Conservation (phyloP, 2,888 invertebrate genomes). For the Yponomeuta cagnagella region DNA sequence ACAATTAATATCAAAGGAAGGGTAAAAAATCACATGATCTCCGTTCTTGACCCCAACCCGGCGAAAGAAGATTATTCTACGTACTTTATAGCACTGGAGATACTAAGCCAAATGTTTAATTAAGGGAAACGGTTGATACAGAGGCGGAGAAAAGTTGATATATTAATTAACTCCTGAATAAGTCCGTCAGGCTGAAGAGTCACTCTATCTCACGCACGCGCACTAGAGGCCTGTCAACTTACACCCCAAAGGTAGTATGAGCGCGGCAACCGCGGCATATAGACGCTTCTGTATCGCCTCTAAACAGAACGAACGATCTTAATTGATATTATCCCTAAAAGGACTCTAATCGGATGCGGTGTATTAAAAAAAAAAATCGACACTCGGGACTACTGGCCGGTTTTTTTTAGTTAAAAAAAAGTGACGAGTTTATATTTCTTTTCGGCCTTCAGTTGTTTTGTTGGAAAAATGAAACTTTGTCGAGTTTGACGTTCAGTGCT, state of each 20-base stretch:
- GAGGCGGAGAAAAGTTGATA: constrained; percentile 69
- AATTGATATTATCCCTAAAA: constrained; percentile 7
- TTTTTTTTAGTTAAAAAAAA: constrained; percentile 15
- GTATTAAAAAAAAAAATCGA: constrained; percentile 33
- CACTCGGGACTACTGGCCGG: constrained; percentile 23
- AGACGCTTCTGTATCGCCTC: constrained; percentile 31
- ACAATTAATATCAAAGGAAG: neutral
- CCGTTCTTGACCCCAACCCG: neutral
- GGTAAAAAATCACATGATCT: neutral
- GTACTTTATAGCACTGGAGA: constrained; percentile 17
- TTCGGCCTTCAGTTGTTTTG: neutral
- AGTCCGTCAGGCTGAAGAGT: constrained; percentile 67
- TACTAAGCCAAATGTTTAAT: constrained; percentile 46
- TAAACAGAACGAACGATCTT: constrained; percentile 16
- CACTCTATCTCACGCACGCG: constrained; percentile 67
- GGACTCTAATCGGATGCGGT: constrained; percentile 33
- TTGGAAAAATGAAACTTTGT: neutral
- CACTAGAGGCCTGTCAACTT: constrained; percentile 46
- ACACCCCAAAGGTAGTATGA: constrained; percentile 63
- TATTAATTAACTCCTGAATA: constrained; percentile 73
- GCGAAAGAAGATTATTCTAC: constrained; percentile 4
- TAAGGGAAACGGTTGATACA: constrained; percentile 62
- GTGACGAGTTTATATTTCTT: constrained; percentile 7
- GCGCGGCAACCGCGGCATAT: constrained; percentile 41
- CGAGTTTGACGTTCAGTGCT: constrained; percentile 20